Conservation (phyloP, 2,888 invertebrate genomes). For the Thalpophila matura region DNA sequence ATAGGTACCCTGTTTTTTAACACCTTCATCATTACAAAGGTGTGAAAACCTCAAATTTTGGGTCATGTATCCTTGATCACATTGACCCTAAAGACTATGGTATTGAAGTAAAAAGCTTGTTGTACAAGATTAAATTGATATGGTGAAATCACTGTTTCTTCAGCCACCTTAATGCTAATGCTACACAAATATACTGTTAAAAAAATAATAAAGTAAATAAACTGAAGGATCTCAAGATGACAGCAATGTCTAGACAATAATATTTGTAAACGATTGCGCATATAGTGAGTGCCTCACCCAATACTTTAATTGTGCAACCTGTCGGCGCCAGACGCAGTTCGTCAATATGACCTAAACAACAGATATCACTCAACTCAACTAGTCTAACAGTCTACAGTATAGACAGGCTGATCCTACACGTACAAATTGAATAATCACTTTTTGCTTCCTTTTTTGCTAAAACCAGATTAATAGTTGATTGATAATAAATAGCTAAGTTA, state of each 20-base stretch:
- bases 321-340: slow-evolving; percentile 9
- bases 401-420: neutral
- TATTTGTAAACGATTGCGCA: slow-evolving; percentile 73
- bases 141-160: slow-evolving; percentile 2
- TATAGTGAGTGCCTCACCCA: slow-evolving; percentile 65
- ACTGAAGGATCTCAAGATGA: slow-evolving; percentile 41
- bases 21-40: slow-evolving; percentile 56
- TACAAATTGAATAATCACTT: neutral
- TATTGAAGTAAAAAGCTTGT: slow-evolving; percentile 15
- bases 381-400: too few relatives aligned
- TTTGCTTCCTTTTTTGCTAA: neutral
- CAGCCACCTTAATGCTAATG: slow-evolving; percentile 9
- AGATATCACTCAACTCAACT: slow-evolving; percentile 5
- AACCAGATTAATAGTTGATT: too few relatives aligned
- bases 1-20: slow-evolving; percentile 53
- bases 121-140: neutral
- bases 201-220: slow-evolving; percentile 30
- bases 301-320: slow-evolving; percentile 61
- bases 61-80: slow-evolving; percentile 39
- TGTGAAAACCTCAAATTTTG: slow-evolving; percentile 26
- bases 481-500: too few relatives aligned
- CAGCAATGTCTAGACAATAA: slow-evolving; percentile 68
- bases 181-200: slow-evolving; percentile 14
- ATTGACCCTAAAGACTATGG: slow-evolving; percentile 24
- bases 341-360: slow-evolving; percentile 24